Base-by-base conservation (phyloP, 2,113 vertebrate species). In the Microtus oregoni region DNA sequence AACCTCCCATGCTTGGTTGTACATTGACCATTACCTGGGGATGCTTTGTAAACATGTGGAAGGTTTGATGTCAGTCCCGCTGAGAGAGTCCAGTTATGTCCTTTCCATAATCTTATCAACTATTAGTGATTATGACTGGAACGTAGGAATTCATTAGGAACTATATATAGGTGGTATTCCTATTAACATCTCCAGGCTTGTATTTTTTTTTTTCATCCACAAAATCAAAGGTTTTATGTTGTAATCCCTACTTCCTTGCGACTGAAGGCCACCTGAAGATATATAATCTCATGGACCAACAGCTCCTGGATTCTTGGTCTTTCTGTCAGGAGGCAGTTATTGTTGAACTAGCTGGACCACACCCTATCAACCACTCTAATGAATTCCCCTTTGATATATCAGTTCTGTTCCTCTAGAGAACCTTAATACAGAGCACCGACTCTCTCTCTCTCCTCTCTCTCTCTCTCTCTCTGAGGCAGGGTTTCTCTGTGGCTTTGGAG, bases 131-230 rank as follows among this genome's bases (percentile, higher is more conserved):
- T 75, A 87, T 75, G 35, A 77, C 19, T 81, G 81, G 79, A 55
- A 73, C n/a, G n/a, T 50, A 50, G 61, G 91, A 91, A 72, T 91
- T 96, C 78, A 83, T 75, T 55, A 87, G 67, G 28, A 65, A 24
- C 61, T 73, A 52, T 52, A 52, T 52, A 52, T 38, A 82, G 77
- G 41, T 89, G 55, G 35, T 63, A 68, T 82, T 86, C 24, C 30
- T 92, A 19, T 75, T 86, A 63, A 86, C 12, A 89, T 52, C 67
- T 86, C 19, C 75, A 63, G 61, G 86, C n/a, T 70, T 85, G 7
- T 58, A 5, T 19, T 85, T 90, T 90, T 41, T 90, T 41, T 41
- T 94, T 93, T 86, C n/a, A 78, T 63, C 44, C 7, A 86, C 73
- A 82, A 91, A 93, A 73, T 73, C n/a, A 94, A 73, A 47, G 86